Conservation (phyloP, 1,140 invertebrate genomes). For the Sycophaga agraensis region DNA sequence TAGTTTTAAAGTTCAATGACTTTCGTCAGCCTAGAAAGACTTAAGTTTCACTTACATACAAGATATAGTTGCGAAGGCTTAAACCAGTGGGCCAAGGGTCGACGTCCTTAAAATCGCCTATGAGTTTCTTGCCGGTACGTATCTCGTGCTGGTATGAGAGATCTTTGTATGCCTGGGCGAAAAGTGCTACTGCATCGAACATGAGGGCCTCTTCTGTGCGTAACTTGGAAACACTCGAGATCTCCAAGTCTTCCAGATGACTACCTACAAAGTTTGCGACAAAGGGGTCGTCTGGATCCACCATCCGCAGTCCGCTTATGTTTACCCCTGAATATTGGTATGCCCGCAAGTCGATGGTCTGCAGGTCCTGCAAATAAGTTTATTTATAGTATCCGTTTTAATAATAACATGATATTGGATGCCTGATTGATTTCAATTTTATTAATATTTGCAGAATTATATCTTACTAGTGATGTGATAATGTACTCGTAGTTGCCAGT, state of each 20-base stretch:
- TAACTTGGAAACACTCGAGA: conserved; percentile 42
- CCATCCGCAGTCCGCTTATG: conserved; percentile 76
- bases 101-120: no score
- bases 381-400: no score
- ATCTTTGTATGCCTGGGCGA: conserved; percentile 85
- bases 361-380: conserved; percentile 68
- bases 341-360: conserved; percentile 76
- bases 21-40: no score
- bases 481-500: conserved; percentile 84
- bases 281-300: conserved; percentile 65
- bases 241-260: conserved; percentile 35
- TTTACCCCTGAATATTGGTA: conserved; percentile 83
- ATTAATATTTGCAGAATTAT: neutral
- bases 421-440: no score
- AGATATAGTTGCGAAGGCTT: conserved; percentile 82
- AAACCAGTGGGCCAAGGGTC: conserved; percentile 72
- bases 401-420: no score
- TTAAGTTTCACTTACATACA: conserved; percentile 62
- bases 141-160: conserved; percentile 56
- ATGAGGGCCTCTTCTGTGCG: conserved; percentile 89
- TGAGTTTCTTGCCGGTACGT: no score
- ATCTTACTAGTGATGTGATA: conserved; percentile 79
- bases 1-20: no score
- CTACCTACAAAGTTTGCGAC: conserved; percentile 57
- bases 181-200: conserved; percentile 91